Evolutionary conservation across 1,140 invertebrate genomes (phyloP), one percentile per base, ranked within the genome.

Genomic region (Bactericera cockerelli): DNA sequence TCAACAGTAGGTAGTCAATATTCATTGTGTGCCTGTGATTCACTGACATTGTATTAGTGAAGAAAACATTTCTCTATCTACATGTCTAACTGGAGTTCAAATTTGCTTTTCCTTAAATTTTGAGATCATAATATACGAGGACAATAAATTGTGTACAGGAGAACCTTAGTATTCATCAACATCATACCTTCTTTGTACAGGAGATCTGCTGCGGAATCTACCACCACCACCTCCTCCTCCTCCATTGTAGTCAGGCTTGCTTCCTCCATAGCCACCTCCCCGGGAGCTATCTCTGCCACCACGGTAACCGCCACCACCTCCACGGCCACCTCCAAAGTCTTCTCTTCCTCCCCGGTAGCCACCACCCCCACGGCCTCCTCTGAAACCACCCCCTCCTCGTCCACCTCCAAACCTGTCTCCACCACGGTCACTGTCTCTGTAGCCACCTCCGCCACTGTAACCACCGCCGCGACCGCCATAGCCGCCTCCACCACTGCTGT

Each of bases 311-410:
- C 49, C 54, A 13, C 59, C 63, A 56, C 55, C 57, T 62, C 56
- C 42, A 22, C 56, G 38, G 31, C 56, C 25, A 11, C 55, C 57
- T 39, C 31, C 26, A 24, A 21, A 26, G 2, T 59, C 33, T n/a
- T 72, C 71, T 60, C 69, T 68, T 56, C 70, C 67, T 62, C 73
- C 70, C 31, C n/a, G 4, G 24, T 19, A 13, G 3, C 55, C 59
- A 60, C 19, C 56, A 16, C 65, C 65, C 65, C 72, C 72, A 59
- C 69, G 66, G 59, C 72, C 70, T 59, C 74, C 70, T 65, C 70
- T 68, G 61, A 74, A 72, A 67, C 72, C 71, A 59, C 67, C 70
- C 66, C 71, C 73, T 62, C 66, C 74, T 54, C 76, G 73, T 33
- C 72, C 69, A 64, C 72, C 68, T 65, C 70, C 71, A 61, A 67